A percentile compares a stretch with the other conserved stretches of the same genome.
Conservation (phyloP, 2,113 vertebrate genomes). For the Nothoprocta pentlandii region DNA sequence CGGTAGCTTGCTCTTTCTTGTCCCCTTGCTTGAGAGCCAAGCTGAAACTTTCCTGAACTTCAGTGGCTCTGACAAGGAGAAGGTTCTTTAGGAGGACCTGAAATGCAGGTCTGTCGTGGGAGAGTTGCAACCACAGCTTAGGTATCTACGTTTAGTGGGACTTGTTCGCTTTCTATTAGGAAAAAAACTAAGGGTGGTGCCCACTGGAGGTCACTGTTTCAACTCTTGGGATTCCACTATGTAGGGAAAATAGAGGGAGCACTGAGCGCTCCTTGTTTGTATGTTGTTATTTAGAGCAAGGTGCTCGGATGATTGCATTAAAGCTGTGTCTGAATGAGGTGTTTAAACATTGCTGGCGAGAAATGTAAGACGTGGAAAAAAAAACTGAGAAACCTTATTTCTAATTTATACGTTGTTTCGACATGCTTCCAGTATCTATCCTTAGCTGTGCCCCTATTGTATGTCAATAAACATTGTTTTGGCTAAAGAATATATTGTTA, state of each 20-base stretch:
- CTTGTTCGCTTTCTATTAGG: not conserved
- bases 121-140: not conserved
- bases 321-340: not conserved
- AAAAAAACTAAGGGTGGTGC: not conserved
- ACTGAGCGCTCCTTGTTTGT: accelerated
- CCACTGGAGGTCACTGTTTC: conserved; percentile 46
- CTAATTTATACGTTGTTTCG: not conserved
- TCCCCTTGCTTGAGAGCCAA: not conserved
- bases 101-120: not conserved
- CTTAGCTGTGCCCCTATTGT: not conserved
- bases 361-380: not conserved
- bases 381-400: not conserved
- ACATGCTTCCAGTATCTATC: not conserved
- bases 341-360: not conserved
- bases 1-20: not conserved
- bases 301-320: too few relatives aligned
- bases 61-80: not conserved
- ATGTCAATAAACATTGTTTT: not conserved
- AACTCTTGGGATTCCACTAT: not conserved
- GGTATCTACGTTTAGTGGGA: not conserved
- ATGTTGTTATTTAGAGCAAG: not conserved
- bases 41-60: not conserved
- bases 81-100: not conserved
- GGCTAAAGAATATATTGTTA: not conserved
- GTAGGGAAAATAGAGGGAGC: accelerated